Conservation (phyloP, 2,888 invertebrate species). For the Brassicogethes aeneus region DNA sequence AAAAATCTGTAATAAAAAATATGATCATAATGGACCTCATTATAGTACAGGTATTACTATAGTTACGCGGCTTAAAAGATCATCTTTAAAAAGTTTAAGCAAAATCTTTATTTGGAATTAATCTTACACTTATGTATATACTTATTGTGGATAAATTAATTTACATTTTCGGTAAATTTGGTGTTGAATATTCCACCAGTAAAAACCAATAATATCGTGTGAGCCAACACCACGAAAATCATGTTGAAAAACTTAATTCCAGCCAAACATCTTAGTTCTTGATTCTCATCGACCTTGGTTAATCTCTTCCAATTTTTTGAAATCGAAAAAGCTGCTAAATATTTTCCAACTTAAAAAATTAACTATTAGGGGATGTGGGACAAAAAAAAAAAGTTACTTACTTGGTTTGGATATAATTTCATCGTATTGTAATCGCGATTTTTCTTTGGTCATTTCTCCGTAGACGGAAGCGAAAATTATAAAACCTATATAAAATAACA, state of each 20-base stretch:
- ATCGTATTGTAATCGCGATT: conserved; percentile 6
- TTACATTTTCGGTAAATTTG: conserved; percentile 24
- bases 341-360: background rate
- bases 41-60: too few species aligned
- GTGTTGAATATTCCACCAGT: conserved; percentile 24
- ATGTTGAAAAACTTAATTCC: conserved; percentile 27
- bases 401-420: background rate
- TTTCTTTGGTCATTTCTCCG: conserved; percentile 7
- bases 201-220: conserved; percentile 24
- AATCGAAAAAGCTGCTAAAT: conserved; percentile 13
- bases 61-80: too few species aligned
- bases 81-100: too few species aligned
- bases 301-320: conserved; percentile 19
- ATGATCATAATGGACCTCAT: too few species aligned
- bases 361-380: background rate
- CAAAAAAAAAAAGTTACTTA: too few species aligned
- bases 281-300: conserved; percentile 11
- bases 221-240: conserved; percentile 25
- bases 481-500: conserved; percentile 10
- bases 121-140: too few species aligned
- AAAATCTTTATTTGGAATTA: too few species aligned
- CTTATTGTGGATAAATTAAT: too few species aligned
- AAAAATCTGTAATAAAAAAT: too few species aligned
- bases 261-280: conserved; percentile 24
- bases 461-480: conserved; percentile 11